phyloP scores from a whole-genome alignment of 1,140 invertebrate species.

The Cotesia typhae region DNA sequence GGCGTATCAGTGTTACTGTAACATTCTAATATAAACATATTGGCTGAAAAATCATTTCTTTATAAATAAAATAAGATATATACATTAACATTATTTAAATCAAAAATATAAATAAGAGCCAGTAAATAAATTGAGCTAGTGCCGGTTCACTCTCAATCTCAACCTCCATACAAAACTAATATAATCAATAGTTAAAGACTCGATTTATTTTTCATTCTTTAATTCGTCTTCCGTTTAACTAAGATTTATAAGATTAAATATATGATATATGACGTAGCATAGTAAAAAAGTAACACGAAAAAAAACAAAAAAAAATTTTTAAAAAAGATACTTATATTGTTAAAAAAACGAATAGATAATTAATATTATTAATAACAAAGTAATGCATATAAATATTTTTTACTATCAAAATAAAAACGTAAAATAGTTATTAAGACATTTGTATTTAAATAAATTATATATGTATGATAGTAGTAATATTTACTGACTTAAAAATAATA shows the following conservation, averaged over 20 bases:
- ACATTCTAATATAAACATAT: constrained; percentile 49
- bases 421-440: too few relatives aligned
- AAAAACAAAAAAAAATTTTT: too few relatives aligned
- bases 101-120: constrained; percentile 2
- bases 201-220: constrained; percentile 8
- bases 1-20: constrained; percentile 59
- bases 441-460: too few relatives aligned
- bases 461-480: background rate
- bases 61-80: constrained; percentile 45
- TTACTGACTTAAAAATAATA: constrained; percentile 17
- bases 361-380: constrained; percentile 18
- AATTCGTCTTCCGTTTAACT: background rate
- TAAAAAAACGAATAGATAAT: constrained; percentile 45
- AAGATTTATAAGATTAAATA: background rate
- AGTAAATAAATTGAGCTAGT: too few relatives aligned
- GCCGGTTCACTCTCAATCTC: too few relatives aligned
- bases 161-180: too few relatives aligned
- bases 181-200: too few relatives aligned
- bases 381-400: background rate
- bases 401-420: too few relatives aligned
- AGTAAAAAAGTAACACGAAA: background rate
- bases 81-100: constrained; percentile 25
- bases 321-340: constrained; percentile 53
- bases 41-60: background rate
- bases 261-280: background rate